These are phyloP conservation scores for Siphlonurus alternatus DNA, from an alignment of 2,888 invertebrate species.

Conservation along the genomic window DNA sequence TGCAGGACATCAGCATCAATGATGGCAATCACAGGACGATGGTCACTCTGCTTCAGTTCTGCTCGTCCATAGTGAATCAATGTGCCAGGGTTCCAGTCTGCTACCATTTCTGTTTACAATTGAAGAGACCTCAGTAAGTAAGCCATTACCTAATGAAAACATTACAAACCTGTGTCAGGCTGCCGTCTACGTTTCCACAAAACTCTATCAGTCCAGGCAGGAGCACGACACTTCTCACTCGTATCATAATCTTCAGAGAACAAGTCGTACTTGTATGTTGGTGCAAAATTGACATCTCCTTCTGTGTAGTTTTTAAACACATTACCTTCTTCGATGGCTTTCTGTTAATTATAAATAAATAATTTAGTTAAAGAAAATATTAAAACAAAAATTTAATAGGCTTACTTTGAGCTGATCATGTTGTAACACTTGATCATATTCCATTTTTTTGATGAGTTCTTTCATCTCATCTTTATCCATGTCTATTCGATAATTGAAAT, in stretches of 20 bases:
- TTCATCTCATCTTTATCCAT: slow-evolving; percentile 89
- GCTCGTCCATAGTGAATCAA: slow-evolving; percentile 81
- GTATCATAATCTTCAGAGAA: slow-evolving; percentile 99
- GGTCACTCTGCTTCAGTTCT: slow-evolving; percentile 94
- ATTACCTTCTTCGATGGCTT: slow-evolving; percentile 60
- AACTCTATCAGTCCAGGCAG: slow-evolving; percentile 98
- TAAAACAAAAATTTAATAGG: slow-evolving; percentile 10
- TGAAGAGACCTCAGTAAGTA: too few species aligned
- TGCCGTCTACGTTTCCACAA: slow-evolving; percentile 75
- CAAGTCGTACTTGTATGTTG: slow-evolving; percentile 97
- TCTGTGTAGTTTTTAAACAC: slow-evolving; percentile 89
- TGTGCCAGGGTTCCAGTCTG: slow-evolving; percentile 59
- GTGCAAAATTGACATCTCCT: slow-evolving; percentile 79
- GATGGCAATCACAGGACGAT: slow-evolving; percentile 86
- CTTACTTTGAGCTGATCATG: slow-evolving; percentile 66
- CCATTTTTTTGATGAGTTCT: slow-evolving; percentile 56
- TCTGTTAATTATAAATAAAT: slow-evolving; percentile 23
- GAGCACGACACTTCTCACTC: slow-evolving; percentile 91
- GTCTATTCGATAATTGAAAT: slow-evolving; percentile 96
- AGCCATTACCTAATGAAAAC: slow-evolving; percentile 9
- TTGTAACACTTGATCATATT: slow-evolving; percentile 57
- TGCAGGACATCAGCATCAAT: slow-evolving; percentile 74
- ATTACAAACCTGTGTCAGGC: slow-evolving; percentile 41
- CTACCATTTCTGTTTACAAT: slow-evolving; percentile 17
- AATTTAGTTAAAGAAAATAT: background rate